Base-by-base conservation (phyloP, 2,797 vertebrate species). In the Salarias fasciatus region DNA sequence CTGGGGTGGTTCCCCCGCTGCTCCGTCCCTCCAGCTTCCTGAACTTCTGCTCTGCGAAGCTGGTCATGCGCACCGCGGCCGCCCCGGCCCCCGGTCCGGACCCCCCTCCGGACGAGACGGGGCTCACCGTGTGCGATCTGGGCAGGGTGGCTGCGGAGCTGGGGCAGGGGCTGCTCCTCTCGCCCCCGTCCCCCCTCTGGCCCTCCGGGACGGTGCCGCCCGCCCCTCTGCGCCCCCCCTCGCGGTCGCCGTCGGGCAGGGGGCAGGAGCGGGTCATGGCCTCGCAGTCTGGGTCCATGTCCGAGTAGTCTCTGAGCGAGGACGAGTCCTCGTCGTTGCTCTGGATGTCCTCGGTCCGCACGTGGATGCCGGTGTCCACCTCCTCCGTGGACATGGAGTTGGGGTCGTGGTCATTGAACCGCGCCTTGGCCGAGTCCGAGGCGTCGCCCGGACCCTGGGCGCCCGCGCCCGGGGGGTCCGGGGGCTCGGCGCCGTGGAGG, bases 31-130 rank as follows among this genome's bases (percentile, higher is more conserved):
- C 97, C 53, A 97, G 49, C 77, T 98, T 99, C 66, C 93, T 91
- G 85, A 99, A 98, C 62, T 99, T 99, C 85, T 98, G 97, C 79
- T 99, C 98, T 0, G 97, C 98, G 71, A 99, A 99, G 86, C 96
- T 99, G 6, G 98, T 99, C 97, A 99, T 99, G 52, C 95, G 95
- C 69, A 98, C 92, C 75, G 83, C 24, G 6, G 60, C 84, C 0
- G 83, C 77, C 1, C 76, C 88, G 0, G 90, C 92, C 1, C 96
- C 95, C 0, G 94, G 94, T 12, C 94, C 92, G 0, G 90, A 92
- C 1, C 96, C 95, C 0, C 94, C 94, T 12, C 94, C 92, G 31
- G 96, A 98, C 1, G 95, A 95, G 24, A 64, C 63, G 0, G 95
- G 94, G 86, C 97, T 98, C 14, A 94, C 92, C 4, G 94, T 94